phyloP scores from a whole-genome alignment of 2,888 invertebrate genomes.

The Drosophila kambysellisi region DNA sequence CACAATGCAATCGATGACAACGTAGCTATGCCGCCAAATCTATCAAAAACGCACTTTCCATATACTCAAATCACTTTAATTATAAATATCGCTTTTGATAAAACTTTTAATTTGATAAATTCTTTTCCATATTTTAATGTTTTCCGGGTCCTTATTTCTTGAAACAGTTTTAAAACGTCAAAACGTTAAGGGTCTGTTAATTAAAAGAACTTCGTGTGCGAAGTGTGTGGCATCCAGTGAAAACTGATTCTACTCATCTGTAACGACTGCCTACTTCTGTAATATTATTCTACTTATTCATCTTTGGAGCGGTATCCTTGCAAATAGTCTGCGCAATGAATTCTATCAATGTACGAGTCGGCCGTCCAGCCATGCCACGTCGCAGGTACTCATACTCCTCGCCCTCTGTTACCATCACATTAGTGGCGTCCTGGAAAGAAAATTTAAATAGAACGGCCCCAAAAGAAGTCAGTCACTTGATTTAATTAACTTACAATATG shows the following conservation, averaged over 20 bases:
- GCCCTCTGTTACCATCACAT: conserved; percentile 90
- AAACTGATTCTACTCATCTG: background rate
- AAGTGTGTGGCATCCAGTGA: conserved; percentile 2
- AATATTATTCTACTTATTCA: conserved; percentile 30
- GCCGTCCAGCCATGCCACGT: conserved; percentile 90
- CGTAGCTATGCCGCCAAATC: conserved; percentile 30
- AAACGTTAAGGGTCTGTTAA: conserved; percentile 23
- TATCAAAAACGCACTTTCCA: conserved; percentile 34
- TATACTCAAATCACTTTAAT: conserved; percentile 23
- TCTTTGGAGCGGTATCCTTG: conserved; percentile 82
- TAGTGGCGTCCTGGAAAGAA: conserved; percentile 87
- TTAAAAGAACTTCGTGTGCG: conserved; percentile 18
- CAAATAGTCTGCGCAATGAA: conserved; percentile 88
- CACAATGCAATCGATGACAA: conserved; percentile 62
- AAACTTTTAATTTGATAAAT: conserved; percentile 66
- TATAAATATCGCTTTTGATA: conserved; percentile 61
- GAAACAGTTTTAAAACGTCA: conserved; percentile 23
- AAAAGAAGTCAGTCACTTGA: no score
- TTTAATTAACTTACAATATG: conserved; percentile 87
- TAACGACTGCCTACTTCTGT: background rate
- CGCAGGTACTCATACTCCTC: conserved; percentile 87
- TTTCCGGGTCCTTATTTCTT: conserved; percentile 20
- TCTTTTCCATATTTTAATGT: conserved; percentile 53
- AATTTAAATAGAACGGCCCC: background rate
- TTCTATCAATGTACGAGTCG: conserved; percentile 90